Percentiles rank a stretch among this genome's conserved stretches.
These are phyloP conservation scores for Cephus runcator DNA, from an alignment of 2,888 invertebrate species.

Conservation along the genomic window DNA sequence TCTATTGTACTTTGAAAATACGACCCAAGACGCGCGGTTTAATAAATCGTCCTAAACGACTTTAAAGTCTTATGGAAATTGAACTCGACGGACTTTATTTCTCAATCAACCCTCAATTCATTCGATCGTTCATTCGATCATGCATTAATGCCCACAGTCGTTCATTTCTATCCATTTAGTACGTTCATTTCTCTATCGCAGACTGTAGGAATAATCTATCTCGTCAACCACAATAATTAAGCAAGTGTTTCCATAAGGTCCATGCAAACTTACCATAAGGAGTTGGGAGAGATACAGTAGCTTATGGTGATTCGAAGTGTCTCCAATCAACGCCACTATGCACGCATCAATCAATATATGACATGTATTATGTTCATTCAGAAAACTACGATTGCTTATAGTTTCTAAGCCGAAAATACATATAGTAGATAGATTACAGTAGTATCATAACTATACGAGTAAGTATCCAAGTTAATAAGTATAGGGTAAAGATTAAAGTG, in stretches of 20 bases:
- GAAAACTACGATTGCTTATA: not conserved
- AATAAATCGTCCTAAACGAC: not conserved
- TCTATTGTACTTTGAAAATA: not conserved
- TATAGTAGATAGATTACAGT: not conserved
- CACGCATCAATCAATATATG: constrained; percentile 40
- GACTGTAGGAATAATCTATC: constrained; percentile 33
- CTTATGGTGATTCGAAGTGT: constrained; percentile 70
- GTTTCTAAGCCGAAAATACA: not conserved
- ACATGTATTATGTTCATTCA: constrained; percentile 38
- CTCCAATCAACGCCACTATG: constrained; percentile 69
- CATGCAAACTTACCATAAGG: constrained; percentile 69
- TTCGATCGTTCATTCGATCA: not conserved
- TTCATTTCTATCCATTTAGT: not conserved
- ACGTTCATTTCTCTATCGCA: not conserved
- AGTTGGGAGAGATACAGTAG: constrained; percentile 71
- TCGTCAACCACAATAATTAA: constrained; percentile 18
- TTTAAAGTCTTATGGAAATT: not conserved
- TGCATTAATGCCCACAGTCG: not conserved
- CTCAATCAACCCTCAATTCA: not conserved
- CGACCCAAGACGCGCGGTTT: not conserved
- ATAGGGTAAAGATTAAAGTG: not conserved
- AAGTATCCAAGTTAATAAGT: constrained; percentile 12
- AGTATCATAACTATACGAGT: not conserved
- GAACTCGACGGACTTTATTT: not conserved
- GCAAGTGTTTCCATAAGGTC: constrained; percentile 20